Evolutionary conservation across 2,113 vertebrate genomes (phyloP).

Genomic region (Albula goreensis): DNA sequence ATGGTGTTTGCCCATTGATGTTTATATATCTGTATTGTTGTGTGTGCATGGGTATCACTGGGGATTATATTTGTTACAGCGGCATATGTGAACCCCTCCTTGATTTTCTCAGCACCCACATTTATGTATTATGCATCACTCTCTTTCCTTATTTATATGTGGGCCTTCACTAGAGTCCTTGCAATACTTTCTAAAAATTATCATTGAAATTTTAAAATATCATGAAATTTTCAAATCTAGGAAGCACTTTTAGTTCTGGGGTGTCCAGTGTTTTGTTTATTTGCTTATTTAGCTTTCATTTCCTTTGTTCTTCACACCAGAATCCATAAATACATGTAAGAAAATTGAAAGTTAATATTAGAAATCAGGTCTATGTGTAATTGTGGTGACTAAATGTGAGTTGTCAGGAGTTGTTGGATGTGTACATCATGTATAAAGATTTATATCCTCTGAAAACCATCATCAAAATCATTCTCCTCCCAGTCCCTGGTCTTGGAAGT

Average conservation of each 20-base stretch:
- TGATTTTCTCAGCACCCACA: conserved; percentile 40
- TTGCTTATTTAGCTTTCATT: conserved; percentile 29
- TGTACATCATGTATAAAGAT: conserved; percentile 56
- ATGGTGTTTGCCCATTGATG: neutral
- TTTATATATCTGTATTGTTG: neutral
- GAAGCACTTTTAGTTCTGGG: conserved; percentile 57
- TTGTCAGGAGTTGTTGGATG: neutral
- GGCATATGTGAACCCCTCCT: neutral
- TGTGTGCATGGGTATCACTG: neutral
- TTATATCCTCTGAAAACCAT: conserved; percentile 37
- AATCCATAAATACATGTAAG: neutral
- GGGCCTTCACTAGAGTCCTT: conserved; percentile 42
- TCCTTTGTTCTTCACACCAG: neutral
- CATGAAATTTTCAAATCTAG: conserved; percentile 60
- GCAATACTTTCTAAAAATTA: conserved; percentile 42
- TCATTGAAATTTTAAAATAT: conserved; percentile 57
- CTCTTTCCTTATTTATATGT: conserved; percentile 49
- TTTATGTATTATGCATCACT: conserved; percentile 53
- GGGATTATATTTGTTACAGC: neutral
- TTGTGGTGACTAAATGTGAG: neutral
- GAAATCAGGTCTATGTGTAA: neutral
- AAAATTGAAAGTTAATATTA: neutral
- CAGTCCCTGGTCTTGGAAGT: conserved; percentile 66
- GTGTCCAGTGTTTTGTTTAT: conserved; percentile 57
- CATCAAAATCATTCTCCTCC: conserved; percentile 68